These are phyloP conservation scores for Neodiprion fabricii DNA, from an alignment of 1,140 invertebrate species.

Conservation along the genomic window DNA sequence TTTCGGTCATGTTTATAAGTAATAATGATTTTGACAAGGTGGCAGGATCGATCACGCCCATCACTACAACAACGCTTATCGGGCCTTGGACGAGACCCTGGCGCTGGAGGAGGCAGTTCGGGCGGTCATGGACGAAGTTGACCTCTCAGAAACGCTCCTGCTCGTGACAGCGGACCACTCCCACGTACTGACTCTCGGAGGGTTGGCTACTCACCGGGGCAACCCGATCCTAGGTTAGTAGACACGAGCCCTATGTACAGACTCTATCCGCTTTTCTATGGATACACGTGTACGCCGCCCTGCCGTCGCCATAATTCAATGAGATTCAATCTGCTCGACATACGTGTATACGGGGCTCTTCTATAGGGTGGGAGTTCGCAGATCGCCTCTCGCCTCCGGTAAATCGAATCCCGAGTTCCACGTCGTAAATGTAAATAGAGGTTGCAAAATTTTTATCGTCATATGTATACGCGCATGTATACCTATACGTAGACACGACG, in stretches of 20 bases:
- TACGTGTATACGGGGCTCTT: too few relatives aligned
- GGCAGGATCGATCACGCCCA: constrained; percentile 86
- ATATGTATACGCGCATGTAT: too few relatives aligned
- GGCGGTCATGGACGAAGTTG: constrained; percentile 71
- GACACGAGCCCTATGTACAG: not conserved
- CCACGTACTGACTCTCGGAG: constrained; percentile 81
- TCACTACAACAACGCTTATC: constrained; percentile 78
- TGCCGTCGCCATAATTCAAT: too few relatives aligned
- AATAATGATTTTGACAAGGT: constrained; percentile 61
- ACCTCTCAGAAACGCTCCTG: constrained; percentile 76
- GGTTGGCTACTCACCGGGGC: constrained; percentile 70
- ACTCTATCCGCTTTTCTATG: not conserved
- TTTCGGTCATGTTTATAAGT: constrained; percentile 20
- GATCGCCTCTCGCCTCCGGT: too few relatives aligned
- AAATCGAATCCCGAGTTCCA: too few relatives aligned
- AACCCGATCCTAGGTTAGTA: constrained; percentile 71
- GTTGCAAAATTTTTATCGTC: too few relatives aligned
- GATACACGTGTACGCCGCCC: too few relatives aligned
- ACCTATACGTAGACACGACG: too few relatives aligned
- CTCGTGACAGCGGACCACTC: constrained; percentile 85
- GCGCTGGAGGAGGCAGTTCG: constrained; percentile 77
- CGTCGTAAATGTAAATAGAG: too few relatives aligned
- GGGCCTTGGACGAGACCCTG: constrained; percentile 80
- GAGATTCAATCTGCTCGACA: too few relatives aligned
- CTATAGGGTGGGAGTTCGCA: too few relatives aligned